These are phyloP conservation scores for Leptinotarsa tumamoca DNA, from an alignment of 2,888 invertebrate genomes.

Conservation along the genomic window DNA sequence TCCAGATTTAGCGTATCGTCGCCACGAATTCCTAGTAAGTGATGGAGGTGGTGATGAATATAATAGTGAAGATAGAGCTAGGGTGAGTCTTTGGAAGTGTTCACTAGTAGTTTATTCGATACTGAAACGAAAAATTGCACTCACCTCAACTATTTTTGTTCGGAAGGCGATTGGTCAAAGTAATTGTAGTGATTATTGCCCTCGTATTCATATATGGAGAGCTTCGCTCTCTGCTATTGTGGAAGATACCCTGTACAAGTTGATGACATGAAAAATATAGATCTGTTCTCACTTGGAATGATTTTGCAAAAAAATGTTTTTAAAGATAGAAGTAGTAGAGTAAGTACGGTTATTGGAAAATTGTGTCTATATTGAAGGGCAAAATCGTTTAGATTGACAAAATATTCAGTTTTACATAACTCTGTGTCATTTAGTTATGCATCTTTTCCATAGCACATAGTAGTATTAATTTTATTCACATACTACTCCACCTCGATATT, in stretches of 20 bases:
- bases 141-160: constrained; percentile 45
- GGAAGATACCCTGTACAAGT: not conserved
- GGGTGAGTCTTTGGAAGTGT: constrained; percentile 67
- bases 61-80: constrained; percentile 73
- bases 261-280: not conserved
- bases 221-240: not conserved
- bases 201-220: not conserved
- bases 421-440: too few species aligned
- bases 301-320: too few species aligned
- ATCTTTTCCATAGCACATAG: too few species aligned
- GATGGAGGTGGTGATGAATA: constrained; percentile 71
- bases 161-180: constrained; percentile 46
- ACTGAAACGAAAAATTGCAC: constrained; percentile 39
- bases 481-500: too few species aligned
- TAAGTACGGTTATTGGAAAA: too few species aligned
- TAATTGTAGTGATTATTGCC: constrained; percentile 19
- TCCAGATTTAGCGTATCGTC: constrained; percentile 88
- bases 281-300: not conserved
- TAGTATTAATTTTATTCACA: too few species aligned
- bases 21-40: constrained; percentile 82
- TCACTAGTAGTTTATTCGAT: constrained; percentile 30
- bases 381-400: too few species aligned
- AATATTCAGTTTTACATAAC: too few species aligned
- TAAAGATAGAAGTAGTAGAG: too few species aligned
- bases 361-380: too few species aligned